phyloP scores from a whole-genome alignment of 2,797 vertebrate species.

The Xenops minutus region DNA sequence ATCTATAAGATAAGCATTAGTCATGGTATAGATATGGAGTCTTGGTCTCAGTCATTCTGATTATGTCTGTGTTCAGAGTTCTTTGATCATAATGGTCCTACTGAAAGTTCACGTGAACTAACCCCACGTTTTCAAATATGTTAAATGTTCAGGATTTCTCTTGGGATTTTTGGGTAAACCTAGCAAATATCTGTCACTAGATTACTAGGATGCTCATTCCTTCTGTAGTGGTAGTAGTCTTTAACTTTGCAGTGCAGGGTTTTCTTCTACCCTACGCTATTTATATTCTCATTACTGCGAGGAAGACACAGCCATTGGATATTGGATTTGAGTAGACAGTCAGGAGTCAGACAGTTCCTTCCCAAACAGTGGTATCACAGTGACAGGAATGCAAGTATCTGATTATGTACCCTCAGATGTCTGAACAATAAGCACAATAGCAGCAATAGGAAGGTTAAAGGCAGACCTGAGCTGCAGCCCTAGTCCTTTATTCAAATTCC shows the following conservation, averaged over 20 bases:
- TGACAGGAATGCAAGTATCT: background rate
- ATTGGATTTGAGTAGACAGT: background rate
- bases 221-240: background rate
- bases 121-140: background rate
- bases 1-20: background rate
- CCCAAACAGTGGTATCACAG: background rate
- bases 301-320: background rate
- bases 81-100: background rate
- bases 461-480: background rate
- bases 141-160: background rate
- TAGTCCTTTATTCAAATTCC: background rate
- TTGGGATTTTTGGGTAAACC: background rate
- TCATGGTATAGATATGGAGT: background rate
- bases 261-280: background rate
- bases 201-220: background rate
- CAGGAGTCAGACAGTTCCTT: background rate
- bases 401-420: background rate
- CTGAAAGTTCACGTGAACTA: background rate
- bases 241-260: background rate
- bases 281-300: background rate
- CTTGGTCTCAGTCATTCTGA: background rate
- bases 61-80: background rate
- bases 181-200: background rate
- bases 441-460: background rate
- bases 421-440: background rate